These are phyloP conservation scores for Cephalopholis sonnerati DNA, from an alignment of 2,113 vertebrate species.

Conservation along the genomic window DNA sequence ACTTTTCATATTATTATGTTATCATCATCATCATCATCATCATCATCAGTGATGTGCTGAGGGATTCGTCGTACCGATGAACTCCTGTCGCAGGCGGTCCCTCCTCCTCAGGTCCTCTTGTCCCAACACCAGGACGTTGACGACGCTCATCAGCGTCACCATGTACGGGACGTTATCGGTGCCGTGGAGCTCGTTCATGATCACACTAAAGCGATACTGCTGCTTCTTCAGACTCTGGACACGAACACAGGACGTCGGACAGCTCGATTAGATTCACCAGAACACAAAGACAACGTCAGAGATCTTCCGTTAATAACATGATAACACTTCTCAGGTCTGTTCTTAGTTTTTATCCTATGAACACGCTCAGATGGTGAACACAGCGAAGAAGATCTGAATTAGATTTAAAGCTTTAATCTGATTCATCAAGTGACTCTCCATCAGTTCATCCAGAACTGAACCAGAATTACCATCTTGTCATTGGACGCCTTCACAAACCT, in stretches of 20 bases:
- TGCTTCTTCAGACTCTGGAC: slow-evolving; percentile 89
- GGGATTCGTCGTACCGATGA: slow-evolving; percentile 76
- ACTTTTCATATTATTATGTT: no score
- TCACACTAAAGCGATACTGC: slow-evolving; percentile 94
- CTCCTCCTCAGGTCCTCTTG: slow-evolving; percentile 88
- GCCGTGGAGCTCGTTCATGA: slow-evolving; percentile 90
- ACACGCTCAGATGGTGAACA: background rate
- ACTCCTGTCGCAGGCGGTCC: slow-evolving; percentile 90
- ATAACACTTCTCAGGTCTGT: background rate
- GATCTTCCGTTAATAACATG: background rate
- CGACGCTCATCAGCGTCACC: slow-evolving; percentile 89
- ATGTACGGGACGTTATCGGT: slow-evolving; percentile 90
- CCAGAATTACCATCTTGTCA: no score
- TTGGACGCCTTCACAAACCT: no score
- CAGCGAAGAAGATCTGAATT: background rate
- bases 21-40: no score
- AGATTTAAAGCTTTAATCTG: no score
- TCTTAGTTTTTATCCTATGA: background rate
- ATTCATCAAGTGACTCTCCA: no score
- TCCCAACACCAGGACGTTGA: slow-evolving; percentile 92
- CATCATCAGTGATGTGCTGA: no score
- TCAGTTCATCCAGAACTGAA: no score
- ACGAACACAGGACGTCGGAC: background rate
- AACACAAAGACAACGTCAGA: background rate
- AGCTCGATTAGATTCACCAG: background rate